phyloP scores from a whole-genome alignment of 2,888 invertebrate species.

The Carabus problematicus region DNA sequence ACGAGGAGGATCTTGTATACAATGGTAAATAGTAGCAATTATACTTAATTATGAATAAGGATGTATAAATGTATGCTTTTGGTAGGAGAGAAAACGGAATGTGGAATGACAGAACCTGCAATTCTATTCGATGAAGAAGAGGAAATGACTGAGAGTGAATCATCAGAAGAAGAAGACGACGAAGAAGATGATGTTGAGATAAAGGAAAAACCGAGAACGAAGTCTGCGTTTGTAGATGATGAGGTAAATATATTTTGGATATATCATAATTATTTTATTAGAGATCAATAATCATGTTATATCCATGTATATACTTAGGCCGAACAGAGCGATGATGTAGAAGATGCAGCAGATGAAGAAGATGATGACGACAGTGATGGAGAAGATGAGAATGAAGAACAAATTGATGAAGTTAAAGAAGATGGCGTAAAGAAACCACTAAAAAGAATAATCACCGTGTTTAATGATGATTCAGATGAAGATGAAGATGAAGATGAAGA shows the following conservation, averaged over 20 bases:
- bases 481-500: constrained; percentile 43
- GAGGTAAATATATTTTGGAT: constrained; percentile 48
- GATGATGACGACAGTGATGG: constrained; percentile 43
- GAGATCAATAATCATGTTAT: constrained; percentile 16
- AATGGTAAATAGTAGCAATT: constrained; percentile 47
- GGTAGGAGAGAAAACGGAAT: constrained; percentile 40
- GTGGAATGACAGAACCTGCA: constrained; percentile 57
- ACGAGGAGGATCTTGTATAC: constrained; percentile 53
- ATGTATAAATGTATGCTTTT: constrained; percentile 23
- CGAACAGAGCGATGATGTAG: constrained; percentile 49
- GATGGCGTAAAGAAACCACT: constrained; percentile 49
- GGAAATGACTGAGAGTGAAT: constrained; percentile 63
- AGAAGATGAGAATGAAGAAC: constrained; percentile 29
- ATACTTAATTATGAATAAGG: constrained; percentile 48
- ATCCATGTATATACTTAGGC: constrained; percentile 44
- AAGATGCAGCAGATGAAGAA: constrained; percentile 51
- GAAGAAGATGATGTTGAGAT: constrained; percentile 60
- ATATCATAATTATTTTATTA: too few species aligned
- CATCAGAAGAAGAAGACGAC: constrained; percentile 60
- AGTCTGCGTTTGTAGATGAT: constrained; percentile 54
- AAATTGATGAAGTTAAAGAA: constrained; percentile 45
- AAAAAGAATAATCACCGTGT: constrained; percentile 53
- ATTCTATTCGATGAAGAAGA: constrained; percentile 61
- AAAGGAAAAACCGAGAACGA: constrained; percentile 47
- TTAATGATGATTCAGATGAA: constrained; percentile 44